Evolutionary conservation across 2,797 vertebrate species (phyloP).

Genomic region (Anas flavirostris): DNA sequence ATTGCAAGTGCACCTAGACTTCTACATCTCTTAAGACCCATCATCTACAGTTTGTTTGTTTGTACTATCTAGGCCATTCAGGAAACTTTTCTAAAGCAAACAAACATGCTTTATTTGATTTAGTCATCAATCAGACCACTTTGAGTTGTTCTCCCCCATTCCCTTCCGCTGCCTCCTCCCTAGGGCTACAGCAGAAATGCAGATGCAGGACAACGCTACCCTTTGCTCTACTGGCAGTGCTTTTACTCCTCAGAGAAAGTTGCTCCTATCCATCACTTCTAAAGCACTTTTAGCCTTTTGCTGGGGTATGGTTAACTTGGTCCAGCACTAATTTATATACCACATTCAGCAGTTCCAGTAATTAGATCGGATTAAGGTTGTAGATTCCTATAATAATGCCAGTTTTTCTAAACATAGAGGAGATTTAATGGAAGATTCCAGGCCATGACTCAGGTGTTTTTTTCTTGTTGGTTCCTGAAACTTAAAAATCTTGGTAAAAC

Average conservation of each 20-base stretch:
- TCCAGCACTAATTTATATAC: neutral
- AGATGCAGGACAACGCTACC: neutral
- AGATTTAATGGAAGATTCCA: neutral
- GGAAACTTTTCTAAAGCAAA: neutral
- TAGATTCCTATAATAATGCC: neutral
- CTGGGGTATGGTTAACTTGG: neutral
- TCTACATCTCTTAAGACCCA: too few relatives aligned
- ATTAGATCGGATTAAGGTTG: neutral
- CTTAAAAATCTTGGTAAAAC: neutral
- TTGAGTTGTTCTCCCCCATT: too few relatives aligned
- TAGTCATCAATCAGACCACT: neutral
- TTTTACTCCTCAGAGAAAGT: neutral
- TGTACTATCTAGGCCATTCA: neutral
- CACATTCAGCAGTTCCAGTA: neutral
- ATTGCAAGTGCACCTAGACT: neutral
- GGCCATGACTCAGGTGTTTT: fast-evolving
- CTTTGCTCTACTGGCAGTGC: neutral
- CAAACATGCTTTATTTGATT: neutral
- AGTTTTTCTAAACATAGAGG: neutral
- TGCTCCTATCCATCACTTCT: neutral
- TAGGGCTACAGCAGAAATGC: neutral
- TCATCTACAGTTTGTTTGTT: neutral
- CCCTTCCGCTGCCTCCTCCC: neutral
- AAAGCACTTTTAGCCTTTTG: neutral
- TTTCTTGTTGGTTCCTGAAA: neutral